Conservation (phyloP, 2,113 vertebrate genomes). For the Misgurnus mizolepis region DNA sequence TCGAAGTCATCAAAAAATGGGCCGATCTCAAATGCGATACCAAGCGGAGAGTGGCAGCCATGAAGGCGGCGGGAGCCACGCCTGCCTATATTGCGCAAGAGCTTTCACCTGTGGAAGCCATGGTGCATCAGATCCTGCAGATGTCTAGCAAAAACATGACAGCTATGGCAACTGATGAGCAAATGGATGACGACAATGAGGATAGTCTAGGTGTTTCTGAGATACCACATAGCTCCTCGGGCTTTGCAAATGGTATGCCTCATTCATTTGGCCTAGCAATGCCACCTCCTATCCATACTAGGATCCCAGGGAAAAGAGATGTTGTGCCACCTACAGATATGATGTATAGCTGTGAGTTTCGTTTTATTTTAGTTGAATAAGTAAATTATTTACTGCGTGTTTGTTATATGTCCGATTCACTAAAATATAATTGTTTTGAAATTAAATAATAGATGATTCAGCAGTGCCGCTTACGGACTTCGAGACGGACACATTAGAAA, state of each 20-base stretch:
- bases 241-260: conserved; percentile 22
- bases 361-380: background rate
- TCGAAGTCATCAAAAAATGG: conserved; percentile 82
- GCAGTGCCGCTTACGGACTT: conserved; percentile 47
- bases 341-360: conserved; percentile 37
- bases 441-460: conserved; percentile 40
- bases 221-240: background rate
- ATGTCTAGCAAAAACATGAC: conserved; percentile 55
- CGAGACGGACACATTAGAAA: conserved; percentile 35
- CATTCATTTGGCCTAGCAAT: background rate
- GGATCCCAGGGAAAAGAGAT: conserved; percentile 15
- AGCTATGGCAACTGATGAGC: background rate
- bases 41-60: conserved; percentile 76
- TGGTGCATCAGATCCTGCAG: conserved; percentile 77
- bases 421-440: background rate
- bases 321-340: conserved; percentile 18
- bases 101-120: conserved; percentile 75
- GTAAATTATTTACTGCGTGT: background rate
- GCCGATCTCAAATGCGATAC: conserved; percentile 80
- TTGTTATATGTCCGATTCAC: background rate
- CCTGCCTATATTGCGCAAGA: conserved; percentile 65
- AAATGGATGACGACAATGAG: conserved; percentile 40
- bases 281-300: conserved; percentile 1
- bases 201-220: conserved; percentile 12
- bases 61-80: conserved; percentile 66